A percentile compares a stretch with the other conserved stretches of the same genome.
Evolutionary conservation across 2,113 vertebrate species (phyloP).

Genomic region (Brachirus orientalis): DNA sequence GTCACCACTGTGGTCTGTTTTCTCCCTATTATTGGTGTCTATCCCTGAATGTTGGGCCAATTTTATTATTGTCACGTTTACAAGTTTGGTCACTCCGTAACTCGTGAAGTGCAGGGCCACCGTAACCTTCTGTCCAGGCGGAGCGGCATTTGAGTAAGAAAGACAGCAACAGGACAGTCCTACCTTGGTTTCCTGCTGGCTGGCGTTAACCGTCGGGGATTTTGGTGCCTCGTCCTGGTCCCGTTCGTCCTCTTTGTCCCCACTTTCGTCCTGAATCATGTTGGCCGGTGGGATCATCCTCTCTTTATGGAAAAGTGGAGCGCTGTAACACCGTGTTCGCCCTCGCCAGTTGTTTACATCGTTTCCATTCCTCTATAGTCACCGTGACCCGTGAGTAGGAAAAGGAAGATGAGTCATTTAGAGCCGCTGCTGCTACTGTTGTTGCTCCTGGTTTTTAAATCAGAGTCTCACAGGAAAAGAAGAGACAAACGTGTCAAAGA

Average conservation of each 20-base stretch:
- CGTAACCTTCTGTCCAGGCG: too few relatives aligned
- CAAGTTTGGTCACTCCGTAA: slow-evolving; percentile 25
- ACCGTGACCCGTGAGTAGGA: slow-evolving; percentile 22
- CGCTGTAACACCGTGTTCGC: background rate
- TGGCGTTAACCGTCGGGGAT: slow-evolving; percentile 70
- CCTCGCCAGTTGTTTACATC: slow-evolving; percentile 42
- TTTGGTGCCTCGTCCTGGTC: slow-evolving; percentile 72
- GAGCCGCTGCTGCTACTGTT: slow-evolving; percentile 6
- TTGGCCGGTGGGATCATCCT: slow-evolving; percentile 82
- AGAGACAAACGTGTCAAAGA: background rate
- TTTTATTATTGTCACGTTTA: background rate
- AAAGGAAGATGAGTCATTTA: slow-evolving; percentile 37
- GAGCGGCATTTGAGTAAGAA: background rate
- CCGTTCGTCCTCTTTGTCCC: slow-evolving; percentile 75
- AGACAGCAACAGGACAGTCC: background rate
- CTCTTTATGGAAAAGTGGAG: slow-evolving; percentile 17
- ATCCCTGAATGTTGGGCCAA: too few relatives aligned
- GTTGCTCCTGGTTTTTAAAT: background rate
- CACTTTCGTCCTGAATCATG: slow-evolving; percentile 75
- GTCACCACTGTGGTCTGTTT: background rate
- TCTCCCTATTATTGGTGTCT: too few relatives aligned
- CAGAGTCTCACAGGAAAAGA: slow-evolving; percentile 6
- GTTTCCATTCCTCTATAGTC: slow-evolving; percentile 42
- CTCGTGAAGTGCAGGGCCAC: too few relatives aligned
- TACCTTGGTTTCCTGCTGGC: slow-evolving; percentile 84